Evolutionary conservation across 2,113 vertebrate species (phyloP).

Genomic region (Cebidichthys violaceus): DNA sequence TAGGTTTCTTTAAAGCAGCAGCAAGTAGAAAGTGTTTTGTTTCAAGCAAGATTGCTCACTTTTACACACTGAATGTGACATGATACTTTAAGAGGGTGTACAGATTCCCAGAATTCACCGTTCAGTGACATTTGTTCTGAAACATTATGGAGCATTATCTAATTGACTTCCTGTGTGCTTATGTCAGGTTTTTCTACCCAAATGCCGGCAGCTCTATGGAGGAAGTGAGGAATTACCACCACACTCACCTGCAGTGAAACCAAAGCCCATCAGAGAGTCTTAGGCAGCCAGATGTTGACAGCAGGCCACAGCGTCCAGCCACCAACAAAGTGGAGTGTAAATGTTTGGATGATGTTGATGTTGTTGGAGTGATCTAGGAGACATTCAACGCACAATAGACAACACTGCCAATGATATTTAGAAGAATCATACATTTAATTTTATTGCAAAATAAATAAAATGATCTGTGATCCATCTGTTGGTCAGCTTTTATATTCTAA

Average conservation of each 20-base stretch:
- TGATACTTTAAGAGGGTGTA: not conserved
- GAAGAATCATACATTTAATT: not conserved
- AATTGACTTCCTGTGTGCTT: not conserved
- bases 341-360: slow-evolving; percentile 71
- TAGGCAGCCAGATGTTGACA: slow-evolving; percentile 45
- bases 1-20: not conserved
- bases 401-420: not conserved
- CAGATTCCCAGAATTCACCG: not conserved
- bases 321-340: too few relatives aligned
- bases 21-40: not conserved
- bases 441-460: slow-evolving; percentile 9
- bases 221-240: slow-evolving; percentile 74
- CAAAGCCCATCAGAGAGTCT: slow-evolving; percentile 46
- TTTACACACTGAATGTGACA: not conserved
- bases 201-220: slow-evolving; percentile 70
- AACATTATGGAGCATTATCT: not conserved
- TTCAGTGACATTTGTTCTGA: not conserved
- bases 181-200: slow-evolving; percentile 59
- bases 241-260: slow-evolving; percentile 68
- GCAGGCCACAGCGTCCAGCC: not conserved
- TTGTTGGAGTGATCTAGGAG: slow-evolving; percentile 18
- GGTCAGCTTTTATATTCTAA: slow-evolving; percentile 1
- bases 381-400: not conserved
- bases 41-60: not conserved
- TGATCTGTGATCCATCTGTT: not conserved